Evolutionary conservation across 2,113 vertebrate species (phyloP), one percentile per base, ranked within the genome.

Genomic region (Myodes glareolus): DNA sequence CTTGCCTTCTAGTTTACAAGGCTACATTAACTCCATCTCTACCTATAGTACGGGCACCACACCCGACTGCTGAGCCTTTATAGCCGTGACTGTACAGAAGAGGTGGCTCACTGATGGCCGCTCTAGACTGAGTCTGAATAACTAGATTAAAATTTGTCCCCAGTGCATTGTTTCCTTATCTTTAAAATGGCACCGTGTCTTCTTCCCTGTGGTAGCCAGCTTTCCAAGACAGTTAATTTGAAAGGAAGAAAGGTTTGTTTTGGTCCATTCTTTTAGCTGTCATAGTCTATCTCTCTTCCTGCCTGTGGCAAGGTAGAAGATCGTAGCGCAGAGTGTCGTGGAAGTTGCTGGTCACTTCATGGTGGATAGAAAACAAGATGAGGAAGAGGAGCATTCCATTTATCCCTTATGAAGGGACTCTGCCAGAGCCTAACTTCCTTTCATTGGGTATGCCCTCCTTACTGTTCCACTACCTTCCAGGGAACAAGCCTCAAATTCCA

Each of bases 1-100:
- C 25, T 19, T 97, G 29, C 90, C 52, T 91, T 93, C 72, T 47
- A 42, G 76, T 96, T 94, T 95, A 81, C 4, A 92, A 90, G 42
- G 21, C 14, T 97, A 55, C 42, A 47, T 92, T 94, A 97, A 70
- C 36, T 70, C 13, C 33, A 80, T 76, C 95, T 47, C 29, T 86
- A 50, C 50, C 33, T 65, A 39, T 52, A 17, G 58, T 39, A 67
- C 80, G 91, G 52, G 9, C 11, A 68, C 67, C 67, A 68, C 67
- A 10, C 67, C 33, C 25, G 4, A 13, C 31, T 65, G 72, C 31
- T 42, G 63, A 52, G 58, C 6, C 4, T 21, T 88, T 47, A 36
- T 87, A 52, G 55, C 76, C 80, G 0, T 52, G 86, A 91, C 13
- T 42, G 65, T 68, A n/a, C 5, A 72, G 86, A 58, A 90, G 47